Base-by-base conservation (phyloP, 2,797 vertebrate genomes). In the Tragopan temminckii region DNA sequence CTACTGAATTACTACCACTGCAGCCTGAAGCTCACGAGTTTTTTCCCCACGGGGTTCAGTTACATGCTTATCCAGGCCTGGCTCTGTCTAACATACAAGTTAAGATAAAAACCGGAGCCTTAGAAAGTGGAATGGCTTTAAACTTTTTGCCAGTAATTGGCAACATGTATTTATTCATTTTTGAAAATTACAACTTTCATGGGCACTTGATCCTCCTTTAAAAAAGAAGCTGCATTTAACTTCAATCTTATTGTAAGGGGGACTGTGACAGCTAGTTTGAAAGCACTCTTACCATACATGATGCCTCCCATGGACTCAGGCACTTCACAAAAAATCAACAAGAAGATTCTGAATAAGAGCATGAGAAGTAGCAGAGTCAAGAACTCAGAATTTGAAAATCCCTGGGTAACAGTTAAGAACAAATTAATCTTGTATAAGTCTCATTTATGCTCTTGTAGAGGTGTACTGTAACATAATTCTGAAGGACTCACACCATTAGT, bases 1-100 rank as follows among this genome's bases (percentile, higher is more conserved):
- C 90, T 95, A 94, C 92, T 94, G 94, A 95, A 58, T 92, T 42
- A 86, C 86, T 68, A 76, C 52, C 38, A 61, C 46, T 8, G 82
- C 57, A 93, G 90, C 70, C 87, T 84, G 70, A 74, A 91, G 48
- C 63, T 76, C 43, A 46, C 25, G 36, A 7, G 40, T 2, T 88
- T 84, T 90, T 76, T 63, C 20, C 52, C n/a, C 24, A 46, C 25
- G 21, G 24, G 13, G 67, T 61, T 77, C 57, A 29, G 16, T n/a
- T 33, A 38, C 0, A 1, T 35, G 7, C 61, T 42, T 12, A 81
- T 27, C 36, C 59, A 76, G 75, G 24, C 46, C 50, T 79, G 61
- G 74, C 74, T 67, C n/a, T 78, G 5, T 18, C 53, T 59, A 38
- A 50, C 10, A 1, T 3, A 9, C 1, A 24, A 78, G 21, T 66